Evolutionary conservation across 2,797 vertebrate species (phyloP).

Genomic region (Myotis findleyi): DNA sequence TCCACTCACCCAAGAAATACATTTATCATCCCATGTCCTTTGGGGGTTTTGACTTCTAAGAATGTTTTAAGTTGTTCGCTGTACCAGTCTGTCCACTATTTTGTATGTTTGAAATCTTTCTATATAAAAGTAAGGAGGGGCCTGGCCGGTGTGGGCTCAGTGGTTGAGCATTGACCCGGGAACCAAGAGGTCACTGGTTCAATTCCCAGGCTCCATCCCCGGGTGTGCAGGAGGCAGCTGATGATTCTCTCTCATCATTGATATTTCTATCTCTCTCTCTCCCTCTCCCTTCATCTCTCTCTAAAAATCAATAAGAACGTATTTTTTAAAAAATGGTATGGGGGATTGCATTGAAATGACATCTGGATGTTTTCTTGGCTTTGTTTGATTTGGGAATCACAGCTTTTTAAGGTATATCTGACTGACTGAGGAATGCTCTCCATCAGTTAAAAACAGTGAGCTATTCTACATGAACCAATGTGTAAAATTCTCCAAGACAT

Average conservation of each 20-base stretch:
- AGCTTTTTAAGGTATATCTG: not conserved
- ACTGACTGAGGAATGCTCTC: not conserved
- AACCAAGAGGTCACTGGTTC: no score
- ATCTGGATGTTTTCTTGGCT: not conserved
- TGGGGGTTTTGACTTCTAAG: not conserved
- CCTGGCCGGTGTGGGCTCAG: no score
- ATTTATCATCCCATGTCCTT: not conserved
- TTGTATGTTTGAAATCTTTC: not conserved
- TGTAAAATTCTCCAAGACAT: not conserved
- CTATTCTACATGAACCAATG: not conserved
- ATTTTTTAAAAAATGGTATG: no score
- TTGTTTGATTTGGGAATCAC: not conserved
- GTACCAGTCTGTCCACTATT: not conserved
- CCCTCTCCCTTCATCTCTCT: no score
- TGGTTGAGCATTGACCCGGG: no score
- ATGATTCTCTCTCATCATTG: no score
- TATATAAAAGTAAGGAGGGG: not conserved
- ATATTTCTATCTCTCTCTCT: no score
- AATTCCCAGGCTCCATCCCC: no score
- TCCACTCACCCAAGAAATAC: not conserved
- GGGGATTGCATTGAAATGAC: not conserved
- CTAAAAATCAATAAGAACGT: no score
- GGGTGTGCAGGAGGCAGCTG: no score
- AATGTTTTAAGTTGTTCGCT: not conserved
- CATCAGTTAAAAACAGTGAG: not conserved